These are phyloP conservation scores for Agonopterix subpropinquella DNA, from an alignment of 2,888 invertebrate genomes.

Conservation along the genomic window DNA sequence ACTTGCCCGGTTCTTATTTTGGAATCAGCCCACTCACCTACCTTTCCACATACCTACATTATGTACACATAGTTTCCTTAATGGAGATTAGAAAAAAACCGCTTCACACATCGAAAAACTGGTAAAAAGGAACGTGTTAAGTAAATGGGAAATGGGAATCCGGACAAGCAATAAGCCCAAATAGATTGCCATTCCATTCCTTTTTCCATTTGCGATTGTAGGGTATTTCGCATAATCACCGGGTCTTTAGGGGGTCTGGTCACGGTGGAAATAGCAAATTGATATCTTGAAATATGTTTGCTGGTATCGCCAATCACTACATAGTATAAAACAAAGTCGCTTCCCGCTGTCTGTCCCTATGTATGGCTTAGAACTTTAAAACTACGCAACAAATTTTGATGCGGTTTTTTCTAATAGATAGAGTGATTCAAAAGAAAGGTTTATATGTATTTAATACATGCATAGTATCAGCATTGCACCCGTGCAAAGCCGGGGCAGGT, in stretches of 20 bases:
- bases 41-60: too few relatives aligned
- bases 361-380: too few relatives aligned
- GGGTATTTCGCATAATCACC: slow-evolving; percentile 48
- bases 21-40: too few relatives aligned
- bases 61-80: slow-evolving; percentile 1
- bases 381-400: too few relatives aligned
- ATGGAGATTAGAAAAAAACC: slow-evolving; percentile 17
- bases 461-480: too few relatives aligned
- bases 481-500: too few relatives aligned
- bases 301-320: neutral
- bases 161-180: slow-evolving; percentile 37
- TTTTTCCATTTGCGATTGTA: slow-evolving; percentile 48
- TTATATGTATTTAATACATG: too few relatives aligned
- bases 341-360: too few relatives aligned
- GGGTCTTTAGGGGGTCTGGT: slow-evolving; percentile 14
- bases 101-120: neutral
- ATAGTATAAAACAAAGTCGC: too few relatives aligned
- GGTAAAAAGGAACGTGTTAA: slow-evolving; percentile 15
- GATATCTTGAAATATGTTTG: neutral
- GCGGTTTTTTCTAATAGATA: too few relatives aligned
- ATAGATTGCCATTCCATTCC: slow-evolving; percentile 45
- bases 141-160: slow-evolving; percentile 18
- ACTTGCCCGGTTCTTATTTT: too few relatives aligned
- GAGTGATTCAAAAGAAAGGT: too few relatives aligned
- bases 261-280: slow-evolving; percentile 11